Evolutionary conservation across 2,888 invertebrate species (phyloP).

Genomic region (Agriopis leucophaearia): DNA sequence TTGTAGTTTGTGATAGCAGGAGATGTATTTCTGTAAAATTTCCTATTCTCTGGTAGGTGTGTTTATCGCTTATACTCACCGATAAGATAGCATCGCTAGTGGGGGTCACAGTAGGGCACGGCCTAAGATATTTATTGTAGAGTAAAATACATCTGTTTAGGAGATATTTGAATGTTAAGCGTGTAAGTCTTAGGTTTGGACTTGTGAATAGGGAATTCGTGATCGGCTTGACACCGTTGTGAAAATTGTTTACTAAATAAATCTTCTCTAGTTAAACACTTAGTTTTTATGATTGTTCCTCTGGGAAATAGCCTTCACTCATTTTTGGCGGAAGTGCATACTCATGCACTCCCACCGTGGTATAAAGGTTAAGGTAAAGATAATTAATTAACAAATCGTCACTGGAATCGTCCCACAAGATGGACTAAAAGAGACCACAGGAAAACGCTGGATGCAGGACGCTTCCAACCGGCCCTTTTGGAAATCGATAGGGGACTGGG

Average conservation of each 20-base stretch:
- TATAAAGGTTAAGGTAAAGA: too few relatives aligned
- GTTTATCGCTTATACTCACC: constrained; percentile 55
- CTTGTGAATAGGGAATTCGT: constrained; percentile 15
- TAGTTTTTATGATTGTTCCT: not conserved
- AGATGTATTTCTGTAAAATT: not conserved
- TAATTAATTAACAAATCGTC: too few relatives aligned
- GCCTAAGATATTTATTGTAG: constrained; percentile 38
- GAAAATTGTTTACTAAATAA: constrained; percentile 7
- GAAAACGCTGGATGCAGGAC: too few relatives aligned
- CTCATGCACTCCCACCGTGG: not conserved
- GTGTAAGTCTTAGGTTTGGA: constrained; percentile 27
- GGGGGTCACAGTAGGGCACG: constrained; percentile 58
- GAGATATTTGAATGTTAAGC: constrained; percentile 37
- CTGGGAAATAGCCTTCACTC: not conserved
- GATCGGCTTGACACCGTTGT: constrained; percentile 4
- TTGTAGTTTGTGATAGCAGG: too few relatives aligned
- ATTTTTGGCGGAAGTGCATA: not conserved
- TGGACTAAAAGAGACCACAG: too few relatives aligned
- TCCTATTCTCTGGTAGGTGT: constrained; percentile 37
- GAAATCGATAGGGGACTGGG: too few relatives aligned
- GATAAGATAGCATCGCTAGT: constrained; percentile 62
- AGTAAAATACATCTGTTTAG: constrained; percentile 37
- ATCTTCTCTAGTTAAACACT: not conserved
- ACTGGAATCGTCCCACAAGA: too few relatives aligned
- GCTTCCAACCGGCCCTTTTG: too few relatives aligned